Evolutionary conservation across 2,113 vertebrate genomes (phyloP), one percentile per base, ranked within the genome.

Genomic region (Mormyrus lacerda): DNA sequence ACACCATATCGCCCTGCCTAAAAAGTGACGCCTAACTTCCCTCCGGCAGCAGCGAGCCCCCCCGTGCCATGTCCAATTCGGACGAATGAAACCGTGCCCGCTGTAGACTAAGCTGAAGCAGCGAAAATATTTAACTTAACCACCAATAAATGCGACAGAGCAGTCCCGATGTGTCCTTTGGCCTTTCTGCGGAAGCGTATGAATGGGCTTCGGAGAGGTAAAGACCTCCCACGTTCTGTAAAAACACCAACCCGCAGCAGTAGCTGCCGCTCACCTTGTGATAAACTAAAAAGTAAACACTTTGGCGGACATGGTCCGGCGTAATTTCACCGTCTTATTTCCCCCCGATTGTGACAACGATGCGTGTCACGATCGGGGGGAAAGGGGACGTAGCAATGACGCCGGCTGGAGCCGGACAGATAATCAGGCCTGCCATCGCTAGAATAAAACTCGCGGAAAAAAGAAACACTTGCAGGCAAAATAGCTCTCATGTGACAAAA

Each of bases 371-470:
- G 61, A 65, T 27, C 61, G 8, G 61, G 58, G 9, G 61, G 2
- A 27, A 27, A 19, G 4, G 11, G 55, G 55, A n/a, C 55, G 24
- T 21, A n/a, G 55, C n/a, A 61, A 61, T n/a, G 24, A 61, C 55
- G 55, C 55, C 19, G 15, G 13, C 35, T 61, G 39, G 35, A 42
- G 35, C 27, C 31, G 51, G 45, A 65, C 11, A 53, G 58, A 31
- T 91, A 89, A 89, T 73, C 84, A 93, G 95, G 95, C 96, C 95
- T 89, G 90, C 91, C 79, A 92, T 90, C 91, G 89, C 88, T 84
- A 73, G 91, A 92, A 92, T 94, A 94, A 84, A 47, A 84, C 9
- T 83, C 35, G 19, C 6, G 8, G 44, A 3, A 84, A 47, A 13
- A 47, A 84, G 17, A n/a, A 4, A n/a, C 82, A 45, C 42, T 24